phyloP scores from a whole-genome alignment of 2,888 invertebrate species.

The Dasysyrphus albostriatus region DNA sequence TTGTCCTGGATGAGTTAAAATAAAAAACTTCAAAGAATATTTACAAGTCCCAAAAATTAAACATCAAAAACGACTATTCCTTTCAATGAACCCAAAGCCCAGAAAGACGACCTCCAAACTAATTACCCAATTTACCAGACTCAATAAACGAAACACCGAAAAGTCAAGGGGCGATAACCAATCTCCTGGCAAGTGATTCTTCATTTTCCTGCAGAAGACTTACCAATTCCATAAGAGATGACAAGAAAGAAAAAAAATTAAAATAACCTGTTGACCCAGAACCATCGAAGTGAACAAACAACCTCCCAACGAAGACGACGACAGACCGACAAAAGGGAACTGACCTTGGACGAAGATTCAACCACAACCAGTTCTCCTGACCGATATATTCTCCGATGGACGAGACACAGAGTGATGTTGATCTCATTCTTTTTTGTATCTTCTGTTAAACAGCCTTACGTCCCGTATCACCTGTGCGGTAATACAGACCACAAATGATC shows the following conservation, averaged over 20 bases:
- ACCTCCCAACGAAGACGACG: neutral
- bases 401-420: constrained; percentile 9
- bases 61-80: neutral
- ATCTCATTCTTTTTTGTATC: constrained; percentile 25
- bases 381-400: constrained; percentile 30
- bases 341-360: constrained; percentile 60
- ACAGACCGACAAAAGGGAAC: constrained; percentile 65
- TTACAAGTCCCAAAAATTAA: neutral
- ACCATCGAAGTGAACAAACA: constrained; percentile 51
- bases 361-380: constrained; percentile 65
- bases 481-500: constrained; percentile 31
- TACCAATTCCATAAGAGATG: constrained; percentile 5
- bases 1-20: neutral
- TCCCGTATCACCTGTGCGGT: constrained; percentile 50
- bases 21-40: neutral
- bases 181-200: constrained; percentile 25
- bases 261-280: constrained; percentile 66
- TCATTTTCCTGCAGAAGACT: constrained; percentile 24
- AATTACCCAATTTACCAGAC: constrained; percentile 40
- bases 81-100: neutral
- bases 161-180: constrained; percentile 35
- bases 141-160: neutral
- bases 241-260: neutral
- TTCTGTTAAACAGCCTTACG: neutral
- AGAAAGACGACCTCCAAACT: constrained; percentile 52